Percentiles rank a stretch among this genome's conserved stretches.
Evolutionary conservation across 2,888 invertebrate genomes (phyloP).

Genomic region (Cosmia pyralina): DNA sequence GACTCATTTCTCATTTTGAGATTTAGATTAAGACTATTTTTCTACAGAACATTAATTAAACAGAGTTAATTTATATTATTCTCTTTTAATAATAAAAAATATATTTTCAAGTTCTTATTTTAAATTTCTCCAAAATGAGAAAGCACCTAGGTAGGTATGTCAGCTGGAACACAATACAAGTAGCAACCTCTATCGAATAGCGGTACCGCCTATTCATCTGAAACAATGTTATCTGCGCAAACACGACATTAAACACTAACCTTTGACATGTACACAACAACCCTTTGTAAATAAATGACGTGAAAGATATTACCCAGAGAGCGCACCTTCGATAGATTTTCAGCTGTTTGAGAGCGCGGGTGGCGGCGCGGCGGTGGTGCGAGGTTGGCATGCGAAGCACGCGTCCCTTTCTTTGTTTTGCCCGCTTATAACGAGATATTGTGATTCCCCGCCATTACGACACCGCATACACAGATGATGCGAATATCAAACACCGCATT

Average conservation of each 20-base stretch:
- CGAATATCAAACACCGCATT: constrained; percentile 88
- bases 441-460: constrained; percentile 87
- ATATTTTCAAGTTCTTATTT: not conserved
- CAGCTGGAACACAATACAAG: constrained; percentile 14
- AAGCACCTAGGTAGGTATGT: not conserved
- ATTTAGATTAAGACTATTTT: constrained; percentile 21
- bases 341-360: constrained; percentile 64
- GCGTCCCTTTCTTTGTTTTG: constrained; percentile 87
- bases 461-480: constrained; percentile 85
- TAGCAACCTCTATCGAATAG: constrained; percentile 29
- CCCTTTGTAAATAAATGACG: constrained; percentile 66
- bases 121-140: not conserved
- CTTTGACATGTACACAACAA: constrained; percentile 51
- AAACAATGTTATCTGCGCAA: constrained; percentile 54
- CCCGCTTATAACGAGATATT: constrained; percentile 89
- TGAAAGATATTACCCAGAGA: constrained; percentile 60
- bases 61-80: constrained; percentile 8
- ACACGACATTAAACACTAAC: constrained; percentile 59
- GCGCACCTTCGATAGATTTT: constrained; percentile 72
- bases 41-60: constrained; percentile 7
- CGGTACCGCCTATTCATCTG: constrained; percentile 34
- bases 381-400: constrained; percentile 81
- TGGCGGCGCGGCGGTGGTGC: constrained; percentile 28
- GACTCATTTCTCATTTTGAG: constrained; percentile 45
- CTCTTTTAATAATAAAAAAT: not conserved